Evolutionary conservation across 2,113 vertebrate species (phyloP), one percentile per base, ranked within the genome.

Genomic region (Aythya baeri): DNA sequence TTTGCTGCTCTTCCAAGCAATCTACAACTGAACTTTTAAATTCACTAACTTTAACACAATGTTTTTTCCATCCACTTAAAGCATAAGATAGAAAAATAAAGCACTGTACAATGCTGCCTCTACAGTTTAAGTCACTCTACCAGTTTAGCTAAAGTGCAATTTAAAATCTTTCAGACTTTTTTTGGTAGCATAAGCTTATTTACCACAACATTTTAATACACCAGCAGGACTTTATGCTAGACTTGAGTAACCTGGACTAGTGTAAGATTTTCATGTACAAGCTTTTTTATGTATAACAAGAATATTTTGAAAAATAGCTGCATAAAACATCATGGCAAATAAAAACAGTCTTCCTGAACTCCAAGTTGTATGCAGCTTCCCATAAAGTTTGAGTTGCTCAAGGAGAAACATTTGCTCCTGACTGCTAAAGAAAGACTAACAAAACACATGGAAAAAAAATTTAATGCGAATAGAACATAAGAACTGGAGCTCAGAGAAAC

Each of bases 71-170:
- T 36, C 38, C 25, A 34, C 70, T 95, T 29, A 74, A 88, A 9
- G 6, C 17, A 2, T 8, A 44, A 62, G 32, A 91, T 54, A 91
- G 68, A 46, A 91, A 76, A 88, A 7, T 26, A 85, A 49, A 22
- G 83, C 29, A 58, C 27, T 79, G 77, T 76, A 86, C 62, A 94
- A 57, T 2, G 7, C n/a, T 70, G 61, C n/a, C 68, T 67, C n/a
- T 86, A 63, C 32, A 43, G 61, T 27, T 89, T 13, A 22, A 49
- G 46, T 49, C 46, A 5, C 20, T 49, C 46, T 49, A 49, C 46
- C 46, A 49, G 46, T 22, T 49, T 49, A 49, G 20, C 46, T 49
- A 78, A 92, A 95, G 93, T 93, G 94, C 95, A 88, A 89, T 88
- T 94, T 61, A 71, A 86, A 94, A 77, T 17, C 11, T n/a, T 18